Base-by-base conservation (phyloP, 2,113 vertebrate genomes). In the Percina caprodes region DNA sequence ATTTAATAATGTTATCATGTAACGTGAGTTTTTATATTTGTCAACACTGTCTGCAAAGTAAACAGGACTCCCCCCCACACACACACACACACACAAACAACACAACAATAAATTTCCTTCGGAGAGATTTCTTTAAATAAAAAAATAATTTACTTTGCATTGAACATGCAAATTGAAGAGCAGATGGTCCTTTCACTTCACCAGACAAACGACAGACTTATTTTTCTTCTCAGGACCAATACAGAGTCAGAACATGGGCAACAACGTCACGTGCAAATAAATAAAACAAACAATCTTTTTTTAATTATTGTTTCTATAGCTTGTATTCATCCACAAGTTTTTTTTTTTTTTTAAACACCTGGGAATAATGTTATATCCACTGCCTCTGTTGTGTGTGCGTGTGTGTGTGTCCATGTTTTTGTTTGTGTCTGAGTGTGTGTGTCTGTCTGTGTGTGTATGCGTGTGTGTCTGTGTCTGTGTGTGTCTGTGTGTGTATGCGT, bases 131-230 rank as follows among this genome's bases (percentile, higher is more conserved):
- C 54, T 75, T 23, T 16, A 30, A 51, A 52, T 6, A 13, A 73
- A 45, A 75, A 70, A 60, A 52, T 19, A 55, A 59, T 72, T 76
- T 1, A 79, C 68, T 74, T 77, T 87, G 75, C 67, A 72, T 18
- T 70, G 62, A 58, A 85, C 78, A 77, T 82, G 82, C 73, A 80
- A 74, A 79, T 33, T 30, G 60, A 56, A 42, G 58, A 79, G 51
- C 74, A 72, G 70, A 69, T 46, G 63, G 24, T 65, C 48, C 46
- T 65, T 74, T 83, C 56, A 52, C 69, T 69, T 63, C 58, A 54
- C 24, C 52, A 74, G 9, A 75, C 52, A 54, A 19, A 39, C 35
- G 7, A 2, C 21, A 30, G 24, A 16, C 21, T 13, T 69, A 35
- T 42, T 66, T 21, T 26, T 51, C 30, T 49, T 26, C n/a, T 66